phyloP scores from a whole-genome alignment of 1,140 invertebrate genomes.

The Drosophila athabasca region DNA sequence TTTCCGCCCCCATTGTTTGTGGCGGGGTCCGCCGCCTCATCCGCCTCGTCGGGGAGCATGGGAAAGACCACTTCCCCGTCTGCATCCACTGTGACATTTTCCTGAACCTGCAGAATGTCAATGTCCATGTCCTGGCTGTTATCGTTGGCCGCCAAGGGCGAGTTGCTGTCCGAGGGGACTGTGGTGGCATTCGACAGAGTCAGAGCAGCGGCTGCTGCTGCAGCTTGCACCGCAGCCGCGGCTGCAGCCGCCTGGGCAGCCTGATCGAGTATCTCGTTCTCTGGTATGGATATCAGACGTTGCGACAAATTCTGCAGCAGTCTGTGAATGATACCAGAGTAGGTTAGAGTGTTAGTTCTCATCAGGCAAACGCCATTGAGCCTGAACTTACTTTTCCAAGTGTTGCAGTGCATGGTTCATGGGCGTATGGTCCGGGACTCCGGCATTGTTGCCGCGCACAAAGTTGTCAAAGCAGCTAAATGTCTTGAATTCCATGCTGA shows the following conservation, averaged over 20 bases:
- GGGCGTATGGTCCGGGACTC: slow-evolving; percentile 89
- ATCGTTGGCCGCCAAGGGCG: slow-evolving; percentile 59
- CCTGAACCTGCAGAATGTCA: slow-evolving; percentile 85
- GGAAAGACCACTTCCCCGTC: slow-evolving; percentile 77
- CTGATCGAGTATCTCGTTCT: slow-evolving; percentile 84
- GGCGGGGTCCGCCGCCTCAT: slow-evolving; percentile 22
- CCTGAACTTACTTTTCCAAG: slow-evolving; percentile 85
- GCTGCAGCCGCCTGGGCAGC: slow-evolving; percentile 68
- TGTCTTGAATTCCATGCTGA: slow-evolving; percentile 91
- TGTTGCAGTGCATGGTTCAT: slow-evolving; percentile 89
- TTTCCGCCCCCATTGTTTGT: slow-evolving; percentile 43
- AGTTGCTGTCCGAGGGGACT: slow-evolving; percentile 59
- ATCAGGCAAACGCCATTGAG: background rate
- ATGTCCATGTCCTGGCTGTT: slow-evolving; percentile 85
- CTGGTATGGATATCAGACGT: slow-evolving; percentile 85
- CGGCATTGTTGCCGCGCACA: slow-evolving; percentile 89
- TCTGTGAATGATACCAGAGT: slow-evolving; percentile 78
- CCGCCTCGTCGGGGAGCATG: slow-evolving; percentile 35
- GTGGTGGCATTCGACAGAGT: slow-evolving; percentile 70
- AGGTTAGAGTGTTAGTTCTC: background rate
- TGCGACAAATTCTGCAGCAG: slow-evolving; percentile 85
- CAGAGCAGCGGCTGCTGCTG: slow-evolving; percentile 64
- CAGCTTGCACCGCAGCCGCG: slow-evolving; percentile 72
- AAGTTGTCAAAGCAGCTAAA: slow-evolving; percentile 95
- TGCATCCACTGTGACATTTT: slow-evolving; percentile 80